These are phyloP conservation scores for Pitta sordida DNA, from an alignment of 2,113 vertebrate genomes.

Conservation along the genomic window DNA sequence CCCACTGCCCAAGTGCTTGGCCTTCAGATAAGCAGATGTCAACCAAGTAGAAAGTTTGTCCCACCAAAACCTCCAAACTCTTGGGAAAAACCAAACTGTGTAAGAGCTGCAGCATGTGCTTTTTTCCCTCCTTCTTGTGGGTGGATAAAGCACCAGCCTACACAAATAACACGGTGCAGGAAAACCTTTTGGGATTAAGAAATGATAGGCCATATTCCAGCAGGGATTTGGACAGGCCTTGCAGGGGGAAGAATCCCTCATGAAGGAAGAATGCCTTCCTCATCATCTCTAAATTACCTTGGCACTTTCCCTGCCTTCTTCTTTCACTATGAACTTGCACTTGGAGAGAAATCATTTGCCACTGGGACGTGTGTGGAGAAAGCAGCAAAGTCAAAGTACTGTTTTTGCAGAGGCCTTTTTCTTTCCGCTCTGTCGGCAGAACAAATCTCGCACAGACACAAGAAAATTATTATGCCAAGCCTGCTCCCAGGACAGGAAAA, in stretches of 20 bases:
- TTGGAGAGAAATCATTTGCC: background rate
- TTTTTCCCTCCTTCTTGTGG: background rate
- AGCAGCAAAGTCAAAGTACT: background rate
- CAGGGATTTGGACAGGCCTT: background rate
- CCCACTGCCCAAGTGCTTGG: background rate
- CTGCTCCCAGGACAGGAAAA: background rate
- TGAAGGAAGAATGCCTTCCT: background rate
- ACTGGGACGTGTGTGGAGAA: background rate
- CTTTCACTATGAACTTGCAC: background rate
- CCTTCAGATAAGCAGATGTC: background rate
- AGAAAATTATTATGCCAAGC: background rate
- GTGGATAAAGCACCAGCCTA: background rate
- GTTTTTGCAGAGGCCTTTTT: background rate
- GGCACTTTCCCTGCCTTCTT: background rate
- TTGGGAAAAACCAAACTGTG: background rate
- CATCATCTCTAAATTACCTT: background rate
- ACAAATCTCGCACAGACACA: background rate
- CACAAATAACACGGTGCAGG: background rate
- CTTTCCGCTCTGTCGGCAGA: background rate
- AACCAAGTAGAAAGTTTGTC: background rate
- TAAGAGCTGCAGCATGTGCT: background rate
- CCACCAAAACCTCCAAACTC: background rate
- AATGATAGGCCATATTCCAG: background rate
- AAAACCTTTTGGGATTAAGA: slow-evolving; percentile 17
- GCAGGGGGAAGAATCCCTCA: background rate